Percentiles rank a stretch among this genome's conserved stretches.
These are phyloP conservation scores for Tretioscincus oriximinensis DNA, from an alignment of 2,113 vertebrate species.

Conservation along the genomic window DNA sequence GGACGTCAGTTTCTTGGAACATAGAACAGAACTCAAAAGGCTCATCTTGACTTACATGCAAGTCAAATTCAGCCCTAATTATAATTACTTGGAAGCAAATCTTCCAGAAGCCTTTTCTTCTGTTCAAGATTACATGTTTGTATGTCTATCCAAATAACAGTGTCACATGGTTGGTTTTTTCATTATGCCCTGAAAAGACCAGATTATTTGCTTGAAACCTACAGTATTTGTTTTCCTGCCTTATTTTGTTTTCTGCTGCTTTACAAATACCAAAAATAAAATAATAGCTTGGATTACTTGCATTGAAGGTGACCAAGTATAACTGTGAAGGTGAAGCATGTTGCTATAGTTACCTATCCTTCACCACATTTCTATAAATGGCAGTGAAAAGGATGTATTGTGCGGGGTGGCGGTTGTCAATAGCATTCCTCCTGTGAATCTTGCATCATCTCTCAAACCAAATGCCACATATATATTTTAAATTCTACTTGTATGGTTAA, in stretches of 20 bases:
- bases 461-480: neutral
- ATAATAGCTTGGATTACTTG: neutral
- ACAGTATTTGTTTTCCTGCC: constrained; percentile 3
- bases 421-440: neutral
- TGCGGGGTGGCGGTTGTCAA: fast-evolving
- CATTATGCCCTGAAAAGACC: neutral
- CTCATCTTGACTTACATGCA: too few relatives aligned
- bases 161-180: neutral
- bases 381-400: neutral
- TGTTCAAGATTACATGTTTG: neutral
- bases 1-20: too few relatives aligned
- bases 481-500: neutral
- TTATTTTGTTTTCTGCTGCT: neutral
- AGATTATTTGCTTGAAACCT: constrained; percentile 1
- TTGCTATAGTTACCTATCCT: neutral
- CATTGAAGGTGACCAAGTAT: constrained; percentile 13
- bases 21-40: too few relatives aligned
- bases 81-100: neutral
- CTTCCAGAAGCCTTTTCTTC: neutral
- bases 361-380: fast-evolving
- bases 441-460: neutral
- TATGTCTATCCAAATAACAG: neutral
- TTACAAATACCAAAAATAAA: constrained; percentile 3
- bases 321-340: neutral
- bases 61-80: too few relatives aligned